phyloP scores from a whole-genome alignment of 2,888 invertebrate genomes.

The Heliconius sara region DNA sequence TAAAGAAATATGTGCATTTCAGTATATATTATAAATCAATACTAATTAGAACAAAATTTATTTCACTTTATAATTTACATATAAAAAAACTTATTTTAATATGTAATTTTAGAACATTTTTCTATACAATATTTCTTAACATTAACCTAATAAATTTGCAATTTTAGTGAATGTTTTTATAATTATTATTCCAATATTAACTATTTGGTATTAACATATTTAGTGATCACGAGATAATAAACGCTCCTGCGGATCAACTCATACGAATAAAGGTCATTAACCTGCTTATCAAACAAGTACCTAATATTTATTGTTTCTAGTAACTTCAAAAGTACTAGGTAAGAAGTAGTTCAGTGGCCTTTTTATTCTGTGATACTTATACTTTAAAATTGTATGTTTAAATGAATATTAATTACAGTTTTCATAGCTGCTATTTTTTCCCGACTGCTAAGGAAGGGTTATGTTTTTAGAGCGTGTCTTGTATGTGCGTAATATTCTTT shows the following conservation, averaged over 20 bases:
- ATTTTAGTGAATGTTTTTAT: background rate
- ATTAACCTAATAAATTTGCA: background rate
- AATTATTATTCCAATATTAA: background rate
- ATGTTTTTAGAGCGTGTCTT: no score
- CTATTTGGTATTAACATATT: background rate
- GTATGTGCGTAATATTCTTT: no score
- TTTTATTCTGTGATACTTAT: no score
- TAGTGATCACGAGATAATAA: background rate
- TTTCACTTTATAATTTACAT: background rate
- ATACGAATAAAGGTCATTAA: background rate
- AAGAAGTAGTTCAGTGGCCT: background rate
- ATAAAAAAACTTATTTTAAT: background rate
- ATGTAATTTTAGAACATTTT: background rate
- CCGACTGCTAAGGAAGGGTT: no score
- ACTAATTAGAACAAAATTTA: background rate
- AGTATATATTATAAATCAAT: background rate
- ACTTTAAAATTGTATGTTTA: no score
- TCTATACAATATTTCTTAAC: background rate
- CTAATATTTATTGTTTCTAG: background rate
- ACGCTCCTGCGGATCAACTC: background rate
- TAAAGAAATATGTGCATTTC: background rate
- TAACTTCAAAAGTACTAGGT: background rate
- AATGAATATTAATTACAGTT: no score
- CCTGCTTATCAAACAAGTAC: constrained; percentile 8
- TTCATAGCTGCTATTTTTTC: no score